phyloP scores from a whole-genome alignment of 92 coral and sea anemone species.

The Palythoa caribaeorum region DNA sequence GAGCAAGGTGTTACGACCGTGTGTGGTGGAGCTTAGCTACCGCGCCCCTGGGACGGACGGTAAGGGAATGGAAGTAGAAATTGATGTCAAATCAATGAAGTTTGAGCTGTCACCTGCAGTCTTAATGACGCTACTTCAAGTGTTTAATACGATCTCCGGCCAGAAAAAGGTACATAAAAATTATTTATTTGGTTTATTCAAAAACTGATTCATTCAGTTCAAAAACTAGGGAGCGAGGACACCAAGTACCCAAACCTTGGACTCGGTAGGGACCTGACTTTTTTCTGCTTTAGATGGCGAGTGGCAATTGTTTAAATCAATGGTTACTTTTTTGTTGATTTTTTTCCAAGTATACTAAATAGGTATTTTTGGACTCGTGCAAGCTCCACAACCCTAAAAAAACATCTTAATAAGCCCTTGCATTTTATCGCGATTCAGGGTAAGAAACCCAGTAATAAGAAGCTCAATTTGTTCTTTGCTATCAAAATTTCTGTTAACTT shows the following conservation, averaged over 20 bases:
- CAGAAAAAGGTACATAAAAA: conserved; percentile 78
- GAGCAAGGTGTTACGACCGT: conserved; percentile 85
- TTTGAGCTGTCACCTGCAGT: conserved; percentile 86
- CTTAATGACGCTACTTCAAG: conserved; percentile 76
- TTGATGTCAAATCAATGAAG: conserved; percentile 75
- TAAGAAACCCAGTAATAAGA: background rate
- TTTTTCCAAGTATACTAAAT: no score
- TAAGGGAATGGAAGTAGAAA: conserved; percentile 79
- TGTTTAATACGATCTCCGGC: conserved; percentile 76
- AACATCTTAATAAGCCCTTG: background rate
- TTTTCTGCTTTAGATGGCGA: no score
- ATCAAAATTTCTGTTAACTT: background rate
- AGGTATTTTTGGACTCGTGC: background rate
- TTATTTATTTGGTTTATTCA: background rate
- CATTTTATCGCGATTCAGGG: background rate
- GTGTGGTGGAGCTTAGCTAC: conserved; percentile 78
- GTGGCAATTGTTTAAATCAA: no score
- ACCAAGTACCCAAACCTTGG: no score
- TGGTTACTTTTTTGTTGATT: no score
- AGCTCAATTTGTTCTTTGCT: no score
- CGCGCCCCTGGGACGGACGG: conserved; percentile 74
- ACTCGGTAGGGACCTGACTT: no score
- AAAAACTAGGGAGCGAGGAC: no score
- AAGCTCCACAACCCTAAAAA: background rate
- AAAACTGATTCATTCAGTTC: no score